Conservation (phyloP, 2,797 vertebrate species). For the Rachycentron canadum region DNA sequence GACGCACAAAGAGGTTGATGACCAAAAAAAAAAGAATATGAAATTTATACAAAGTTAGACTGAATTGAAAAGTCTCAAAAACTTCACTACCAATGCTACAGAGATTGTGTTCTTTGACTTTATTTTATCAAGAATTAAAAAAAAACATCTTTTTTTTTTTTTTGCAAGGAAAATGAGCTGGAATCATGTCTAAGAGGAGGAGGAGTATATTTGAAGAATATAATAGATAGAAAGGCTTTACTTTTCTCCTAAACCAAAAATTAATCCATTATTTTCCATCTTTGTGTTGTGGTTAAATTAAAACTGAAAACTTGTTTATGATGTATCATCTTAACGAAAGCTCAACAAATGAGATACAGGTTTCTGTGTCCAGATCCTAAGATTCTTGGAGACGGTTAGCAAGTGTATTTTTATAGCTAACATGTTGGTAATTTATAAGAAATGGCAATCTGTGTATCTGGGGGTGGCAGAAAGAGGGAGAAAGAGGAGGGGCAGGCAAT, state of each 20-base stretch:
- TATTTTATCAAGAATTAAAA: not conserved
- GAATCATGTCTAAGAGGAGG: not conserved
- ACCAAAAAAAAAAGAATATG: not conserved
- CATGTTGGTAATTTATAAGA: slow-evolving; percentile 83
- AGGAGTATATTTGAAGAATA: not conserved
- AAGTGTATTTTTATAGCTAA: slow-evolving; percentile 79
- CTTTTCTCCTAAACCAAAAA: no score
- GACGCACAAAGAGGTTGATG: slow-evolving; percentile 13
- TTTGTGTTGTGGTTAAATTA: no score
- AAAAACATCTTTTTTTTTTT: no score
- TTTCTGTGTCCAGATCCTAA: slow-evolving; percentile 50
- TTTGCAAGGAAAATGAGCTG: not conserved
- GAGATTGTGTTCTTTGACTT: not conserved
- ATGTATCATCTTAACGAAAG: slow-evolving; percentile 27
- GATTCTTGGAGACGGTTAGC: slow-evolving; percentile 66
- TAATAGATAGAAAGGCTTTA: not conserved
- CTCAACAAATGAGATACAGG: slow-evolving; percentile 53
- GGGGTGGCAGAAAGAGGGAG: slow-evolving; percentile 70
- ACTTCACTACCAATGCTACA: no score
- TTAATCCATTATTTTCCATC: no score
- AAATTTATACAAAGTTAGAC: not conserved
- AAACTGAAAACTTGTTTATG: slow-evolving; percentile 1
- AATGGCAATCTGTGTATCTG: slow-evolving; percentile 82
- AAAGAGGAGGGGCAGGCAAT: slow-evolving; percentile 72
- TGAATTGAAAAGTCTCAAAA: not conserved